Evolutionary conservation across 2,797 vertebrate genomes (phyloP), one percentile per base, ranked within the genome.

Genomic region (Sebastes minor): DNA sequence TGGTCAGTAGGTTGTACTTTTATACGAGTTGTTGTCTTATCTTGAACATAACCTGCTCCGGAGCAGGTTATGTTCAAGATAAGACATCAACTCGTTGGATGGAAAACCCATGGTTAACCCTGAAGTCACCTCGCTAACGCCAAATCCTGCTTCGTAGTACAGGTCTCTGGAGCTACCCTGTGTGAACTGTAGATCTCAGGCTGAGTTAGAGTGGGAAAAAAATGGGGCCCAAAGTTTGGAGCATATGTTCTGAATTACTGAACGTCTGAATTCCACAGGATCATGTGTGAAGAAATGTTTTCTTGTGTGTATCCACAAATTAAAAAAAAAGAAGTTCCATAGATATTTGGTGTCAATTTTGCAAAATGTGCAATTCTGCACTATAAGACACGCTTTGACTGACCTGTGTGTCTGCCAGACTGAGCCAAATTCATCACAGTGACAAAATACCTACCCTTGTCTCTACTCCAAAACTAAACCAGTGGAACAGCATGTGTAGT

Each of bases 111-210:
- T 0, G 6, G 38, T 42, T 42, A 42, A 42, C 38, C 38, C 38
- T 42, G 38, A 42, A 42, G 38, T 42, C 0, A 16, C 38, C 38
- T 42, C 38, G 13, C 14, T 42, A 42, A 42, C 38, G 0, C 13
- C 14, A 42, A 42, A 42, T 0, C 0, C 6, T 42, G 0, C 14
- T 42, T 14, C 38, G 38, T 16, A 42, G 14, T 42, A 42, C 38
- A 42, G 38, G 0, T 42, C 38, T 42, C 38, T 59, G 8, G 16
- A 27, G 49, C 8, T 13, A 18, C 27, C 38, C 33, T 18, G n/a
- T 70, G 67, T 72, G 46, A 77, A 57, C 13, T 59, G 46, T 70
- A 55, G 11, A 55, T 53, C 13, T 74, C 11, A 69, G 18, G 6
- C 6, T 70, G 12, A 75, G 32, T 32, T 25, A n/a, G 8, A 66